Base-by-base conservation (phyloP, 2,113 vertebrate species). In the Chiloscyllium plagiosum region DNA sequence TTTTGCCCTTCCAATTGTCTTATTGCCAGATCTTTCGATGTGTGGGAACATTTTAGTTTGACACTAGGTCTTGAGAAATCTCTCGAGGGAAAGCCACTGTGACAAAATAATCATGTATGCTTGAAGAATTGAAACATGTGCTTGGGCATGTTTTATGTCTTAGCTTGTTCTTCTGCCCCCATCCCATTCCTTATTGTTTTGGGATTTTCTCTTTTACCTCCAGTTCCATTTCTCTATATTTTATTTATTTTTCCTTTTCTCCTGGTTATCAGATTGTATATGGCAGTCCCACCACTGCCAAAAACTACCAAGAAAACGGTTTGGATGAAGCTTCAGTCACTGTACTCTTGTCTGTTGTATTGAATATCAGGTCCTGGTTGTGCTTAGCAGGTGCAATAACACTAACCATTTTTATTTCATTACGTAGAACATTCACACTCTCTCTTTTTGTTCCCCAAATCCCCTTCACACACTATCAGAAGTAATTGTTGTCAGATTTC, bases 41-140 rank as follows among this genome's bases (percentile, higher is more conserved):
- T 66, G 89, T 66, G 89, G 56, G 61, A 93, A 93, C 17, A 68
- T 93, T 93, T 93, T 66, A 37, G 33, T 90, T 93, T 66, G 89
- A 93, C 13, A n/a, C 13, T n/a, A 29, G 87, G 20, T 66, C 56
- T 93, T 66, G 33, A 61, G 56, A 93, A 66, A 93, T 19, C 89
- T 93, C n/a, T 93, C 89, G 33, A 33, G 29, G 52, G 87, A 56
- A 92, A 56, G 19, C 61, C 65, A 19, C 89, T 66, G 56, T 92
- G 89, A 92, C 89, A 66, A 66, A 37, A 93, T 61, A n/a, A 19
- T 92, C 87, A n/a, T n/a, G 56, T 65, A 65, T 20, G 29, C 56
- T 65, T 33, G 87, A 92, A 61, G 56, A 92, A 33, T 19, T 65
- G 26, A 65, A 61, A 92, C 61, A 3, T 61, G 29, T 66, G 15